These are phyloP conservation scores for Nixonia krombeini DNA, from an alignment of 1,140 invertebrate species.

Conservation along the genomic window DNA sequence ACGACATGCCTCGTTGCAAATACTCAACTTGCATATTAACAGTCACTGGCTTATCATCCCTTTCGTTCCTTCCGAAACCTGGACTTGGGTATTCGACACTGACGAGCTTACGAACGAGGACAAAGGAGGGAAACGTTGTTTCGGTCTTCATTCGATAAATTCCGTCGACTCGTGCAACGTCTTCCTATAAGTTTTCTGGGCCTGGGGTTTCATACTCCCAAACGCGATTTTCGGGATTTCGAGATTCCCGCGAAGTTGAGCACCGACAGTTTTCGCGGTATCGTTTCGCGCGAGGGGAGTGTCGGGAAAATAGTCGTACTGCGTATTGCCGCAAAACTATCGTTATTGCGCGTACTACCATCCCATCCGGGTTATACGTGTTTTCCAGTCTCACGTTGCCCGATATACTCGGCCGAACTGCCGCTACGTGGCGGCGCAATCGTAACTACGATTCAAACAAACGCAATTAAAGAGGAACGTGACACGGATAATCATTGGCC, in stretches of 20 bases:
- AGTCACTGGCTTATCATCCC: not conserved
- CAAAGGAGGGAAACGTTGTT: too few relatives aligned
- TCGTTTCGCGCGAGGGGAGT: conserved; percentile 17
- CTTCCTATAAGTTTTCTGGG: too few relatives aligned
- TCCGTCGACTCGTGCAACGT: too few relatives aligned
- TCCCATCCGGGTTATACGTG: conserved; percentile 25
- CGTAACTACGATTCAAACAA: conserved; percentile 24
- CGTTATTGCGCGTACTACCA: conserved; percentile 18
- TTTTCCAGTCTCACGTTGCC: conserved; percentile 14
- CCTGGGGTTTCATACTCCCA: not conserved
- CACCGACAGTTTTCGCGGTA: conserved; percentile 18
- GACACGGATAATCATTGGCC: conserved; percentile 24
- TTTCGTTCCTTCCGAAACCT: not conserved
- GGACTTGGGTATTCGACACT: not conserved
- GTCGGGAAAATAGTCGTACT: conserved; percentile 20
- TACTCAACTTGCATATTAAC: conserved; percentile 25
- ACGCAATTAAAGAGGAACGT: conserved; percentile 45
- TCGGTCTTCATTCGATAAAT: too few relatives aligned
- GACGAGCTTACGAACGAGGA: not conserved
- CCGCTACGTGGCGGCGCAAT: conserved; percentile 15
- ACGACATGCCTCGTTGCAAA: conserved; percentile 27
- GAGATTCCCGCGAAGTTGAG: conserved; percentile 3
- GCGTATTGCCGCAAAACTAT: conserved; percentile 28
- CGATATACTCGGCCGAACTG: conserved; percentile 19
- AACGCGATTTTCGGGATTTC: conserved; percentile 1